Evolutionary conservation across 2,888 invertebrate genomes (phyloP), one percentile per base, ranked within the genome.

Genomic region (Petrophora chlorosata): DNA sequence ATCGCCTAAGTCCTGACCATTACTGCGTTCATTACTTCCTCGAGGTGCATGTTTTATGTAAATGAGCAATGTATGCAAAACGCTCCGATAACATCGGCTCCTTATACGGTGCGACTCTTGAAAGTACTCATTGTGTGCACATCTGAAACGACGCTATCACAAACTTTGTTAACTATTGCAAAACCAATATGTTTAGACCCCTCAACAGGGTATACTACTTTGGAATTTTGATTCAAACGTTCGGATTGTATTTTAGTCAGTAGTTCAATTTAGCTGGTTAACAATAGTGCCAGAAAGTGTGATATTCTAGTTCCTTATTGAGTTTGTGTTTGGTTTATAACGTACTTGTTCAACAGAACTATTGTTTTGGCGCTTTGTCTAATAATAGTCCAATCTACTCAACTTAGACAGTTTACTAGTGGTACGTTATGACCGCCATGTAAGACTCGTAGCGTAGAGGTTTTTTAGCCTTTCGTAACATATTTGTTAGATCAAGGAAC

Each of bases 21-120:
- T 63, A 43, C 60, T 25, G 23, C 38, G 52, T 65, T 65, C 64
- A 61, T 70, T 61, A 53, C 25, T 13, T 29, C 26, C 32, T 36
- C 25, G 42, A 59, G 59, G 61, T 39, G 53, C 58, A 50, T 46
- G 44, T 54, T 54, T 47, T 40, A 52, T 63, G 47, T 61, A 67
- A 70, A 73, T 69, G 64, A 65, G 67, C 56, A 73, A 50, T 73
- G 71, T 67, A 71, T 69, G 69, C 53, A 57, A 61, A 64, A 61
- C 42, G 40, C 40, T 43, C 51, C 54, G 58, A 53, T 60, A 51
- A 53, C 47, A 61, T 56, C 56, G 48, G 58, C 61, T 56, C 58
- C 63, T 58, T 62, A 44, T 61, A 64, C 45, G 50, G 48, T 45
- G 10, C 4, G 29, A 39, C 29, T 49, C 32, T 43, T 45, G 46